Percentiles rank a stretch among this genome's conserved stretches.
Evolutionary conservation across 2,888 invertebrate genomes (phyloP).

Genomic region (Tryphoninae sp.): DNA sequence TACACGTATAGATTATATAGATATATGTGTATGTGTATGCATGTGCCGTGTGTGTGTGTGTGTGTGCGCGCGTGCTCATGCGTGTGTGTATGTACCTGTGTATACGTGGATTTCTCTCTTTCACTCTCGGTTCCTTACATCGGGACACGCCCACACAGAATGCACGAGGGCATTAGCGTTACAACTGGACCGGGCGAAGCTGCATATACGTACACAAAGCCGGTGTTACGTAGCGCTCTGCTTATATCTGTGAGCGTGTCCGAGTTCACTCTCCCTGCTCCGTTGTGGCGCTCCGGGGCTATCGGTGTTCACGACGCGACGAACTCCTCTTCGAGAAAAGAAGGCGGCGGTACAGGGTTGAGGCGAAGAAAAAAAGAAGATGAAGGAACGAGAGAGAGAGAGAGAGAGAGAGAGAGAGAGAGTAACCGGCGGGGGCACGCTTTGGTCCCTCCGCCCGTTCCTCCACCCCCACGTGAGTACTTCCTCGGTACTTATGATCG

Average conservation of each 20-base stretch:
- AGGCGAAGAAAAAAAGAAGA: conserved; percentile 35
- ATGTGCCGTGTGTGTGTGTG: too few relatives aligned
- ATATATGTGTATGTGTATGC: not conserved
- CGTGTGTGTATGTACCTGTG: too few relatives aligned
- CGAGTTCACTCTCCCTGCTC: conserved; percentile 20
- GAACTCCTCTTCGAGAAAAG: conserved; percentile 57
- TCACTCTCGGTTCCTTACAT: conserved; percentile 60
- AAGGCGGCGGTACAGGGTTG: conserved; percentile 53
- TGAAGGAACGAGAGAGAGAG: conserved; percentile 38
- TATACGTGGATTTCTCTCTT: conserved; percentile 17
- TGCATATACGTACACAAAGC: conserved; percentile 64
- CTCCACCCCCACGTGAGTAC: conserved; percentile 68
- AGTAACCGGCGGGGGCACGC: conserved; percentile 59
- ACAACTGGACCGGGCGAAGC: conserved; percentile 71
- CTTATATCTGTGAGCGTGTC: conserved; percentile 47
- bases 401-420: conserved; percentile 38
- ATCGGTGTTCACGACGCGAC: conserved; percentile 64
- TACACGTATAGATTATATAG: not conserved
- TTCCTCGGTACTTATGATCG: conserved; percentile 78
- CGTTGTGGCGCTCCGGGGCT: conserved; percentile 68
- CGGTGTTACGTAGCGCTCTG: conserved; percentile 69
- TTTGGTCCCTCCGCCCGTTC: conserved; percentile 48
- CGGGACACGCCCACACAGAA: conserved; percentile 74
- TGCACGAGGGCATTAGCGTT: conserved; percentile 73
- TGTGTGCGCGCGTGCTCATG: too few relatives aligned